A percentile compares a stretch with the other conserved stretches of the same genome.
phyloP scores from a whole-genome alignment of 2,113 vertebrate genomes.

The Pedionomus torquatus region DNA sequence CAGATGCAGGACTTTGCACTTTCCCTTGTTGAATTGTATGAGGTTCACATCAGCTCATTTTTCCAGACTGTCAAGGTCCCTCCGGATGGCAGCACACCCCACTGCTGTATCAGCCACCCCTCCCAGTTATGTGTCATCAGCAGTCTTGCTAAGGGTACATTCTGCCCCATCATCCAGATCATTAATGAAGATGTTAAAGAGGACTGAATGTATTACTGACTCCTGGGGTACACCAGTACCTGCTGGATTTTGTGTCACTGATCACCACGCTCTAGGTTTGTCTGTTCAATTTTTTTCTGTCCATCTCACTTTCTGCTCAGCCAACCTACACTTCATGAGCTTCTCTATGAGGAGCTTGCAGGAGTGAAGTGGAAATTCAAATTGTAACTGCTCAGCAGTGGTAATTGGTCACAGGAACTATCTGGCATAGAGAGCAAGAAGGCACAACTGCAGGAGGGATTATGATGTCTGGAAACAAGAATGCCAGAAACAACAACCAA shows the following conservation, averaged over 20 bases:
- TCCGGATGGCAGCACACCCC: background rate
- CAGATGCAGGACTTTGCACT: background rate
- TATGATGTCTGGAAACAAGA: background rate
- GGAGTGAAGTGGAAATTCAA: background rate
- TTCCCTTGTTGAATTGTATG: background rate
- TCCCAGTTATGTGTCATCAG: background rate
- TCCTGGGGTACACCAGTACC: accelerated
- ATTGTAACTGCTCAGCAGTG: background rate
- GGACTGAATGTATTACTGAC: background rate
- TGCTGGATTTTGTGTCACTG: background rate
- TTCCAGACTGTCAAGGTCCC: background rate
- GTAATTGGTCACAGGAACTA: background rate
- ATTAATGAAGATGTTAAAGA: background rate
- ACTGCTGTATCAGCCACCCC: accelerated
- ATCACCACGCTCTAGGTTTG: background rate
- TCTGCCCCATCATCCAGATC: background rate
- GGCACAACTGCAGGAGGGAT: background rate
- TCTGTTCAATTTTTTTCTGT: background rate
- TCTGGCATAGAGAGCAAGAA: background rate
- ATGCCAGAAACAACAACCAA: background rate
- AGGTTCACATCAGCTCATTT: background rate
- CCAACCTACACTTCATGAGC: background rate
- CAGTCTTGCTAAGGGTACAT: background rate
- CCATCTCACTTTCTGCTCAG: background rate
- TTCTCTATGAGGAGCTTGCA: background rate